Evolutionary conservation across 2,888 invertebrate species (phyloP), one percentile per base, ranked within the genome.

Genomic region (Notocelia uddmanniana): DNA sequence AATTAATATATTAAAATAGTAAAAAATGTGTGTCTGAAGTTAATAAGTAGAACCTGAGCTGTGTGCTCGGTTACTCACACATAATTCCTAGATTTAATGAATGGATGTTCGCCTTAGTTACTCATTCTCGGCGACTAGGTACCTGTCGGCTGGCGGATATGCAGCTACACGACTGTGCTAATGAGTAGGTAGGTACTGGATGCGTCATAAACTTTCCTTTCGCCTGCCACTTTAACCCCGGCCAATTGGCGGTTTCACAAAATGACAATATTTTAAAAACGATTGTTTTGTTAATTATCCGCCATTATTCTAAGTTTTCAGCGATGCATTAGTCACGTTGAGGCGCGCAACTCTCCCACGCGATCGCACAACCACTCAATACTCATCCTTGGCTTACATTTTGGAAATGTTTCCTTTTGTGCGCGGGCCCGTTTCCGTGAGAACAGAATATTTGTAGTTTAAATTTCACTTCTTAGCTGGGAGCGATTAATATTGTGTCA

Each of bases 311-410:
- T 68, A 68, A 72, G 72, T 62, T 72, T 72, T 72, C 72, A 72
- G 72, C 68, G 68, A 67, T 72, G 62, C 50, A 68, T 72, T 72
- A 73, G 68, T 68, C 68, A 73, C 45, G 41, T 41, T 58, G 63
- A 69, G 19, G 83, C 80, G 81, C 80, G 83, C 55, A 82, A 83
- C 83, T 88, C 84, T 91, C 91, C 89, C 92, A 92, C 92, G 91
- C 68, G 55, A 88, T 85, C 85, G 83, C 83, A 86, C 81, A 83
- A 82, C 80, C 85, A 83, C 85, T 85, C 85, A 83, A 85, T 84
- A 86, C 86, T 86, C 86, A 91, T 90, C 90, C 91, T 92, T 92
- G 91, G 89, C 91, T 90, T 88, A 91, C 89, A 89, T 92, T 91
- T 89, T 87, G 81, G 87, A 89, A 89, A 90, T 89, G 87, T 85